A percentile compares a stretch with the other conserved stretches of the same genome.
These are phyloP conservation scores for Syrista parreyssii DNA, from an alignment of 2,888 invertebrate species.

Conservation along the genomic window DNA sequence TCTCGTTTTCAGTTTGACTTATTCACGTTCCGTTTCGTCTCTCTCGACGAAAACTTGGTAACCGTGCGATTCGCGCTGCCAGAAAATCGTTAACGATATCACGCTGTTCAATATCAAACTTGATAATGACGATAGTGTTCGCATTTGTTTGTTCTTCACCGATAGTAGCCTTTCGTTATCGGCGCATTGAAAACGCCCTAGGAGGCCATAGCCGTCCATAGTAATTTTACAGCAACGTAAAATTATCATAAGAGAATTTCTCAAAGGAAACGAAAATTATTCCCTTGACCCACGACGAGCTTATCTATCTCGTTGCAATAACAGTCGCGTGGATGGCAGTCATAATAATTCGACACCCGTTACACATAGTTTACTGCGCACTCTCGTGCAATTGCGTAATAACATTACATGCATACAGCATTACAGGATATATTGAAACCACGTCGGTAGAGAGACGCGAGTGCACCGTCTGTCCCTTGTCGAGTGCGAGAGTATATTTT, in stretches of 20 bases:
- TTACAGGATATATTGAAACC: too few species aligned
- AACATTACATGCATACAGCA: background rate
- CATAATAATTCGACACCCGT: background rate
- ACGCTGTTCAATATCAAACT: background rate
- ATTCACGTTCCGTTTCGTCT: background rate
- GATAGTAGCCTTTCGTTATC: background rate
- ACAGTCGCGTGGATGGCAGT: background rate
- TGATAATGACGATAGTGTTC: background rate
- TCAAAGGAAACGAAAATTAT: background rate
- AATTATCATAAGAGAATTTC: background rate
- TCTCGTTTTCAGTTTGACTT: background rate
- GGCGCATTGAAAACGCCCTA: background rate
- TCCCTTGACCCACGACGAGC: background rate
- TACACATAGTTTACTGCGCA: background rate
- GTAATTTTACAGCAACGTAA: too few species aligned
- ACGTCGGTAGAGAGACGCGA: background rate
- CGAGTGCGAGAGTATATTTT: background rate
- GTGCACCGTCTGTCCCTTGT: background rate
- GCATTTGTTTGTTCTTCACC: background rate
- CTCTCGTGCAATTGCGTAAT: background rate
- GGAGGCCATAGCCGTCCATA: background rate
- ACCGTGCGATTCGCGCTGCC: background rate
- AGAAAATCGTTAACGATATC: too few species aligned
- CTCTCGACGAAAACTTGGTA: background rate
- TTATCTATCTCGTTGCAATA: background rate